Evolutionary conservation across 2,113 vertebrate genomes (phyloP), one percentile per base, ranked within the genome.

Genomic region (Eulemur macaco): DNA sequence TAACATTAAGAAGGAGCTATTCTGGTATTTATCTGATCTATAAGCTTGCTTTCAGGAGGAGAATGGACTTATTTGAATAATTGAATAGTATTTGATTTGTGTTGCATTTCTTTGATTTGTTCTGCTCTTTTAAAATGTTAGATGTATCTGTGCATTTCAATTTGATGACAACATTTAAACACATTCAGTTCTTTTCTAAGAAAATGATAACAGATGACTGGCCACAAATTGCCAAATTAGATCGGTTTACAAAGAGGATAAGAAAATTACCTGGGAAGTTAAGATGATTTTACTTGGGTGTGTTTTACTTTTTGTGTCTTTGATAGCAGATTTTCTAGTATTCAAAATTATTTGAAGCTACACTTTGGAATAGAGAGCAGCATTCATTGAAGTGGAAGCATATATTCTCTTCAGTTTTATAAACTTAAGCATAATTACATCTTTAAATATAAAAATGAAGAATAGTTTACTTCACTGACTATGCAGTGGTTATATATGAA

Each of bases 1-100:
- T 88, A 96, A 87, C 97, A 86, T 94, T 89, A 64, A 94, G 58
- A 97, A 95, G 47, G 52, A 60, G 80, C 78, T 85, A 92, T 97
- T 92, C 73, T 94, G 77, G 29, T 92, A 11, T 94, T 95, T 89
- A 39, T 63, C 95, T 90, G 60, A 76, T 91, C 34, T 42, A 3
- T 78, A 29, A 45, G 68, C 86, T 89, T 94, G 95, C 56, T 76
- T 58, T 42, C 15, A 18, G 73, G 37, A 80, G 56, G 29, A 29
- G 10, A 73, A 45, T 45, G 27, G 52, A 17, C 73, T 87, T 87
- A 58, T 60, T 83, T 87, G 54, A 73, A 56, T 71, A 80, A 78
- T 11, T 78, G 47, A 88, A 37, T 39, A 47, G 37, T 37, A 10
- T 73, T 92, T 90, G 47, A 39, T 73, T 81, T 96, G 6, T 96